Conservation (phyloP, 2,888 invertebrate genomes). For the Trichacis sp. region DNA sequence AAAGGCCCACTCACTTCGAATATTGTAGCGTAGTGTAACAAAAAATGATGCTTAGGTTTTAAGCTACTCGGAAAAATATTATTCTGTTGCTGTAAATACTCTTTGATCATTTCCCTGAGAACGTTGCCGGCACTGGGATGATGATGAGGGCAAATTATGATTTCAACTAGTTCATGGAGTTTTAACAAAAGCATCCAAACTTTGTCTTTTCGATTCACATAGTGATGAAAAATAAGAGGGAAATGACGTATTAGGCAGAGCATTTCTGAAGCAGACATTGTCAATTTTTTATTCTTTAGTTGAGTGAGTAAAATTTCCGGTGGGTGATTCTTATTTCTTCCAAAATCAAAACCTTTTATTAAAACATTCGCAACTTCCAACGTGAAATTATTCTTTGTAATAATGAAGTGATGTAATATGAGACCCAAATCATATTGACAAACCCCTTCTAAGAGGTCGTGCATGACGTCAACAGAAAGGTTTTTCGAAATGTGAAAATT, state of each 20-base stretch:
- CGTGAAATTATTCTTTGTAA: slow-evolving; percentile 25
- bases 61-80: too few relatives aligned
- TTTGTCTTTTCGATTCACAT: too few relatives aligned
- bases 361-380: slow-evolving; percentile 24
- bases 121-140: too few relatives aligned
- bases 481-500: slow-evolving; percentile 26
- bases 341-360: slow-evolving; percentile 32
- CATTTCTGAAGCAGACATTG: slow-evolving; percentile 27
- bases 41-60: too few relatives aligned
- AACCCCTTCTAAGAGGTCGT: slow-evolving; percentile 26
- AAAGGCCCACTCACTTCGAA: neutral
- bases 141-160: too few relatives aligned
- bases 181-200: too few relatives aligned
- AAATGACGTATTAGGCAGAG: slow-evolving; percentile 11
- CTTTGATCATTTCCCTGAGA: too few relatives aligned
- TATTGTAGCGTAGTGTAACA: too few relatives aligned
- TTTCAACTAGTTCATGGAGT: too few relatives aligned
- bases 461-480: slow-evolving; percentile 17
- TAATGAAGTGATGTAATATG: slow-evolving; percentile 23
- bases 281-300: slow-evolving; percentile 13
- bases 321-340: slow-evolving; percentile 12
- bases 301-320: slow-evolving; percentile 12
- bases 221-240: slow-evolving; percentile 1
- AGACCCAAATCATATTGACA: slow-evolving; percentile 29
- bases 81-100: too few relatives aligned